phyloP scores from a whole-genome alignment of 2,888 invertebrate genomes.

The Agriopis leucophaearia region DNA sequence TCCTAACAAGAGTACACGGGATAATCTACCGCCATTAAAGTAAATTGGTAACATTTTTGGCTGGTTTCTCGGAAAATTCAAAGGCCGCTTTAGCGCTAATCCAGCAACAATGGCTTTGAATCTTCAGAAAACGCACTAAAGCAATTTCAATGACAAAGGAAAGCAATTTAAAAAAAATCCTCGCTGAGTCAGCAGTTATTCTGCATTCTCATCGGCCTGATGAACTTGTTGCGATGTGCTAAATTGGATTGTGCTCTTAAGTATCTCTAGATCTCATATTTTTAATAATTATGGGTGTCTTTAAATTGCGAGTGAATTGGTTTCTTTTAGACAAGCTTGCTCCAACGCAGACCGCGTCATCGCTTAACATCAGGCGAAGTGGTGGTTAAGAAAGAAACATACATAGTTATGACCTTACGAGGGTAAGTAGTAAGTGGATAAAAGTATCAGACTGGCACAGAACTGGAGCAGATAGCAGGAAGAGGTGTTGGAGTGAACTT shows the following conservation, averaged over 20 bases:
- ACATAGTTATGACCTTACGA: too few species aligned
- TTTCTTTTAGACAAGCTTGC: too few species aligned
- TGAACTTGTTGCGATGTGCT: slow-evolving; percentile 55
- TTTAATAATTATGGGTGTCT: too few species aligned
- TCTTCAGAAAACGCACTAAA: slow-evolving; percentile 50
- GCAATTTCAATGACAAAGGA: slow-evolving; percentile 67
- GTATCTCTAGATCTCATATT: background rate
- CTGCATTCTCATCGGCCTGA: slow-evolving; percentile 59
- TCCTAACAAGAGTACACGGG: slow-evolving; percentile 9
- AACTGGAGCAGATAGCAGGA: too few species aligned
- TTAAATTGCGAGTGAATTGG: too few species aligned
- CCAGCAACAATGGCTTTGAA: slow-evolving; percentile 51
- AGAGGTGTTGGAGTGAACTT: too few species aligned
- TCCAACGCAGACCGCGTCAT: too few species aligned
- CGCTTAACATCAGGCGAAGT: too few species aligned
- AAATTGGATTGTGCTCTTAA: slow-evolving; percentile 18
- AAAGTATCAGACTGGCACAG: too few species aligned
- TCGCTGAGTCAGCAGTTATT: slow-evolving; percentile 56
- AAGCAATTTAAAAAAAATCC: slow-evolving; percentile 65
- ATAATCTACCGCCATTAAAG: slow-evolving; percentile 31
- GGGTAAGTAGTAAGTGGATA: too few species aligned
- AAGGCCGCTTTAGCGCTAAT: slow-evolving; percentile 40
- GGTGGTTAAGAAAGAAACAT: too few species aligned
- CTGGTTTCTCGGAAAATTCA: slow-evolving; percentile 25
- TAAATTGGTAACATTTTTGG: slow-evolving; percentile 31